phyloP scores from a whole-genome alignment of 2,888 invertebrate genomes.

The Trisateles emortualis region DNA sequence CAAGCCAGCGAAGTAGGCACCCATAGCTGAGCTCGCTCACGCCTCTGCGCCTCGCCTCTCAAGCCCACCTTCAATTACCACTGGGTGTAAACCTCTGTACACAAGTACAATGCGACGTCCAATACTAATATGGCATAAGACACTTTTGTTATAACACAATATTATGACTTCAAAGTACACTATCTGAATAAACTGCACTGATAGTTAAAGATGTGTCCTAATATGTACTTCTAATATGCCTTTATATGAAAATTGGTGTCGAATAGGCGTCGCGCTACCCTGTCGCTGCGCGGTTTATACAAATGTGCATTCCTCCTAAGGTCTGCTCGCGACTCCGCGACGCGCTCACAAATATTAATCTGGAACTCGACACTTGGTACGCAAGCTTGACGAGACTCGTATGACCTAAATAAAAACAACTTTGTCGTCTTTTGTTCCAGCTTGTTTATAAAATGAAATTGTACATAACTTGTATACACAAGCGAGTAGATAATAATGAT shows the following conservation, averaged over 20 bases:
- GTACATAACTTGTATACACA: constrained; percentile 33
- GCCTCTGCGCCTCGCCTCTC: constrained; percentile 39
- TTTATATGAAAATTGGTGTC: constrained; percentile 1
- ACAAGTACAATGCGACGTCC: constrained; percentile 16
- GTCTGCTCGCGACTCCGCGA: constrained; percentile 27
- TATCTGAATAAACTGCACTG: background rate
- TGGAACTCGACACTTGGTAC: constrained; percentile 66
- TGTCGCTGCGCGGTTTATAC: constrained; percentile 14
- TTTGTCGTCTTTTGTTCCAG: constrained; percentile 69
- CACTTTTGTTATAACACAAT: constrained; percentile 6
- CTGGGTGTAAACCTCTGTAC: constrained; percentile 31
- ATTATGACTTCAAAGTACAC: background rate
- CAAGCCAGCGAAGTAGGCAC: constrained; percentile 32
- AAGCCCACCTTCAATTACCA: constrained; percentile 43
- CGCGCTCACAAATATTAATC: constrained; percentile 67
- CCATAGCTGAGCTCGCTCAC: constrained; percentile 37
- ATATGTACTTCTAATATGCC: background rate
- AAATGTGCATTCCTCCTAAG: constrained; percentile 40
- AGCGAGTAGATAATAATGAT: constrained; percentile 19
- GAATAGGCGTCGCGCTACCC: constrained; percentile 3
- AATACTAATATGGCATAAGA: constrained; percentile 1
- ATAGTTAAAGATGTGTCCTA: background rate
- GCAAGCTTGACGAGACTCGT: constrained; percentile 57
- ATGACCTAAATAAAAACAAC: constrained; percentile 72
- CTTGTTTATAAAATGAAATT: constrained; percentile 64